Evolutionary conservation across 2,797 vertebrate species (phyloP).

Genomic region (Muraenolepis orangiensis): DNA sequence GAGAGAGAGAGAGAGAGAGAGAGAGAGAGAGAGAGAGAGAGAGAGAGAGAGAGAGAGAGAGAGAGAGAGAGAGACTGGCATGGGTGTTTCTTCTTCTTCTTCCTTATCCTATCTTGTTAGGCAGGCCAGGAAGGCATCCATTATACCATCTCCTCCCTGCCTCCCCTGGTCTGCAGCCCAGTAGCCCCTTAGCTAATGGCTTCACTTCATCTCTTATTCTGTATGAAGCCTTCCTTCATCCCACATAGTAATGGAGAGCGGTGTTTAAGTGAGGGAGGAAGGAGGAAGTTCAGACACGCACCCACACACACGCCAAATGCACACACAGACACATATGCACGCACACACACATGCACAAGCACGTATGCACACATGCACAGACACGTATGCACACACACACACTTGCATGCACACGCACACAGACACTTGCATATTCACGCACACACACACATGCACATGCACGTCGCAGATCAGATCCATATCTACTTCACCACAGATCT

Average conservation of each 20-base stretch:
- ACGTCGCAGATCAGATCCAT: neutral
- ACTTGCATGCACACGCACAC: neutral
- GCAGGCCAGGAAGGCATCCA: constrained; percentile 46
- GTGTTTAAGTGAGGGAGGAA: constrained; percentile 53
- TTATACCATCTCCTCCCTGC: constrained; percentile 66
- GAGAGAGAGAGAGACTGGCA: neutral
- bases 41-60: neutral
- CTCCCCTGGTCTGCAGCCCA: constrained; percentile 58
- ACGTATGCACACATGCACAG: constrained; percentile 7
- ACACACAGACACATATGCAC: neutral
- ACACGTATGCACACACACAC: neutral
- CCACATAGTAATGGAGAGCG: constrained; percentile 53
- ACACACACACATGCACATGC: neutral
- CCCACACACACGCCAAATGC: neutral
- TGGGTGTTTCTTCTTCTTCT: neutral
- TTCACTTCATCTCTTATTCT: constrained; percentile 70
- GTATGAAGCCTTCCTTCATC: constrained; percentile 66
- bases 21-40: constrained; percentile 21
- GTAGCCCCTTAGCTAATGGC: constrained; percentile 58
- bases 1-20: constrained; percentile 16
- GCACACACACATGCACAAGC: neutral
- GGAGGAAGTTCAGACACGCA: constrained; percentile 25
- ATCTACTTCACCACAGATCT: neutral
- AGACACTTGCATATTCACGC: neutral
- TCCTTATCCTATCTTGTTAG: constrained; percentile 25